Conservation (phyloP, 2,888 invertebrate species). For the Crematogaster levior region DNA sequence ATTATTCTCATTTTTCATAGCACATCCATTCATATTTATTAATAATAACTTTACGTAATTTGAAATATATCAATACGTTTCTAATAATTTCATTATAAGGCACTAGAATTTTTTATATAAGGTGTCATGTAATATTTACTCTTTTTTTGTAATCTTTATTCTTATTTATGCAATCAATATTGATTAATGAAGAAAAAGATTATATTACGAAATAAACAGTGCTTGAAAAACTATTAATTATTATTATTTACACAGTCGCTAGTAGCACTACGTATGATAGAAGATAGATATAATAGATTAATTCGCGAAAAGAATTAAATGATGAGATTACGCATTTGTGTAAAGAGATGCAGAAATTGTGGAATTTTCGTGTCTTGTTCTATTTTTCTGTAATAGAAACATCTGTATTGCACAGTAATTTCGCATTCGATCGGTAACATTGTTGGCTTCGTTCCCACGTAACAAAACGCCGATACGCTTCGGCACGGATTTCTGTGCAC, state of each 20-base stretch:
- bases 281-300: background rate
- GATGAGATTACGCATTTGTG: background rate
- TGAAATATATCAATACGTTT: background rate
- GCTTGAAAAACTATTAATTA: background rate
- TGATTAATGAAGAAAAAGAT: background rate
- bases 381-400: background rate
- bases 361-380: background rate
- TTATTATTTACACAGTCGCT: background rate
- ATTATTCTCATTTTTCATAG: background rate
- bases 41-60: background rate
- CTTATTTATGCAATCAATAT: background rate
- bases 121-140: background rate
- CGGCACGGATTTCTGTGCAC: background rate
- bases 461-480: conserved; percentile 39
- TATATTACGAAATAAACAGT: background rate
- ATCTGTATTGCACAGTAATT: background rate
- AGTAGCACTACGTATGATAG: background rate
- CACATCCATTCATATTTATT: background rate
- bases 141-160: too few relatives aligned
- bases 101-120: background rate
- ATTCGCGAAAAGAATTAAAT: background rate
- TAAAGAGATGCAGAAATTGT: background rate
- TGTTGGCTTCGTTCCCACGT: background rate
- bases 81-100: background rate
- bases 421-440: conserved; percentile 10